A percentile compares a stretch with the other conserved stretches of the same genome.
Conservation (phyloP, 2,888 invertebrate genomes). For the Diogma glabrata region DNA sequence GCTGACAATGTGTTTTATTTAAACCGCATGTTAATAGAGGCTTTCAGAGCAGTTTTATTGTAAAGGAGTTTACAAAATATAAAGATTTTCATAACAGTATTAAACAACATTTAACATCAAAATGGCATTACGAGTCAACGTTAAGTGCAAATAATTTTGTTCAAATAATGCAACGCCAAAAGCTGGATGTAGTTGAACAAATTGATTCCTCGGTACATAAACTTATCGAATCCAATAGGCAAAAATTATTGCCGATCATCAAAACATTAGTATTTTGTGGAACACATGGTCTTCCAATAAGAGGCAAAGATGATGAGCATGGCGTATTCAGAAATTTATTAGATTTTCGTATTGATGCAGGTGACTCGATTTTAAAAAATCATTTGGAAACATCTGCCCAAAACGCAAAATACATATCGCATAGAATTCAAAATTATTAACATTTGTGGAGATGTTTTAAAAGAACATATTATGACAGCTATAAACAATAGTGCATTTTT, state of each 20-base stretch:
- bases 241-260: no score
- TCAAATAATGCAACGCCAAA: conserved; percentile 7
- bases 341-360: no score
- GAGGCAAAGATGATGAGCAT: no score
- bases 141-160: conserved; percentile 23
- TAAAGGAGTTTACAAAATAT: conserved; percentile 21
- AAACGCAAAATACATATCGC: conserved; percentile 24
- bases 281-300: no score
- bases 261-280: no score
- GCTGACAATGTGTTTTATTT: conserved; percentile 22
- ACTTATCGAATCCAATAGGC: no score
- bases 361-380: conserved; percentile 22
- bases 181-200: conserved; percentile 16
- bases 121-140: conserved; percentile 22
- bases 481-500: conserved; percentile 21
- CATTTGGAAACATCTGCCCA: conserved; percentile 22
- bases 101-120: conserved; percentile 19
- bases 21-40: conserved; percentile 19
- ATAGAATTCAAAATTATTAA: conserved; percentile 26
- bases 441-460: conserved; percentile 22
- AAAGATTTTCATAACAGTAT: conserved; percentile 23
- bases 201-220: conserved; percentile 15
- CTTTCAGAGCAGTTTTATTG: conserved; percentile 22
- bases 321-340: no score
- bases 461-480: conserved; percentile 21